Evolutionary conservation across 2,113 vertebrate species (phyloP).

Genomic region (Sinocyclocheilus anophthalmus): DNA sequence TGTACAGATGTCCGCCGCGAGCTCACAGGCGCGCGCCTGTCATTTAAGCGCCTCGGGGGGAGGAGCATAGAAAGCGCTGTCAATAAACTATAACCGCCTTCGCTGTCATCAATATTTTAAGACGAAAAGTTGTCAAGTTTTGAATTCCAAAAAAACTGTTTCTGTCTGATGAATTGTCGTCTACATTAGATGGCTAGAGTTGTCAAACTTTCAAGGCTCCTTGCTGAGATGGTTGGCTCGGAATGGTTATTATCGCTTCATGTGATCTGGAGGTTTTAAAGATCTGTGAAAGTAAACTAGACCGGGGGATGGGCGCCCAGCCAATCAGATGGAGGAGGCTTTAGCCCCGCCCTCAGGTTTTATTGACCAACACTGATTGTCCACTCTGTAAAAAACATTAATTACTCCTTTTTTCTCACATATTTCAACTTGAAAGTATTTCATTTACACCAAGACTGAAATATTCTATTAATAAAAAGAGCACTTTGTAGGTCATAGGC

Average conservation of each 20-base stretch:
- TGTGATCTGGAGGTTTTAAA: constrained; percentile 38
- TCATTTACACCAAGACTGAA: too few species aligned
- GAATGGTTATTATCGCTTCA: background rate
- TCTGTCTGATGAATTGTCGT: background rate
- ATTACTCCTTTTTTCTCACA: background rate
- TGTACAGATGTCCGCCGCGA: constrained; percentile 53
- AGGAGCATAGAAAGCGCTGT: constrained; percentile 56
- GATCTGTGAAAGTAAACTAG: constrained; percentile 36
- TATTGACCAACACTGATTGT: background rate
- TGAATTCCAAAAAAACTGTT: background rate
- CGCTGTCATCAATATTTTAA: background rate
- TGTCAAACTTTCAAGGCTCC: background rate
- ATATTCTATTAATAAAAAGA: background rate
- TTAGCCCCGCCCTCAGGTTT: constrained; percentile 24
- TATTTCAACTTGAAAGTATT: background rate
- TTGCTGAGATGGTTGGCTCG: background rate
- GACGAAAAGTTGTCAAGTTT: background rate
- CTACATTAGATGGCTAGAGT: background rate
- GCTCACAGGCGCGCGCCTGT: background rate
- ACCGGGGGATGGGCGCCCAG: background rate
- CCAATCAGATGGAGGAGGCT: constrained; percentile 44
- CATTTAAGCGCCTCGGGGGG: constrained; percentile 64
- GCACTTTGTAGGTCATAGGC: background rate
- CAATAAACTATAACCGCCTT: background rate
- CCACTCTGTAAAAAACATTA: background rate